A percentile compares a stretch with the other conserved stretches of the same genome.
Conservation (phyloP, 1,140 invertebrate genomes). For the Trachelipus rathkii region DNA sequence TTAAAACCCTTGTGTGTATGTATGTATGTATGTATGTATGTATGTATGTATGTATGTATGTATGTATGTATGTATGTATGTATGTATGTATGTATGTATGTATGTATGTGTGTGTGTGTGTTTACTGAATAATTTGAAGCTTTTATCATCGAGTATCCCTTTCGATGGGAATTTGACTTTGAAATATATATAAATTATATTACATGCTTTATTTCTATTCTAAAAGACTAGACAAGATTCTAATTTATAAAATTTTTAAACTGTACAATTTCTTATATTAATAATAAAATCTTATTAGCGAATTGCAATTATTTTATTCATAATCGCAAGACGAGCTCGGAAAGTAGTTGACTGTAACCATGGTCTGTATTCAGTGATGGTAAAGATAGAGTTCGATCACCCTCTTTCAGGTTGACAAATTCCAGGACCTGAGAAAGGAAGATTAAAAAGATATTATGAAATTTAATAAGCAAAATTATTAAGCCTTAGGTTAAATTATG, state of each 20-base stretch:
- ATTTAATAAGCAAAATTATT: no score
- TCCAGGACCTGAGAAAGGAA: constrained; percentile 42
- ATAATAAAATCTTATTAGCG: background rate
- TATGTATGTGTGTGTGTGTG: no score
- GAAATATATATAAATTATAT: background rate
- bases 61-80: no score
- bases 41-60: no score
- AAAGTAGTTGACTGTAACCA: constrained; percentile 56
- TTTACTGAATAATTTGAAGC: no score
- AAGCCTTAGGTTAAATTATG: no score
- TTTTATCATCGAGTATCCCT: background rate
- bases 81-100: no score
- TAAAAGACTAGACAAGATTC: no score
- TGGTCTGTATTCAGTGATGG: constrained; percentile 55
- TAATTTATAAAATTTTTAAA: background rate
- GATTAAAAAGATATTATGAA: no score
- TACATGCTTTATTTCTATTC: no score
- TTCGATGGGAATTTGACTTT: background rate
- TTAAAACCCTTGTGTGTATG: no score
- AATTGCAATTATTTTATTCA: constrained; percentile 29
- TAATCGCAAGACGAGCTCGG: constrained; percentile 53
- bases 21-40: no score
- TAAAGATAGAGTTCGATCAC: constrained; percentile 52
- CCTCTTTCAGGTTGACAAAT: constrained; percentile 52
- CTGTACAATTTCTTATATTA: background rate